Conservation (phyloP, 2,888 invertebrate species). For the Hydraecia micacea region DNA sequence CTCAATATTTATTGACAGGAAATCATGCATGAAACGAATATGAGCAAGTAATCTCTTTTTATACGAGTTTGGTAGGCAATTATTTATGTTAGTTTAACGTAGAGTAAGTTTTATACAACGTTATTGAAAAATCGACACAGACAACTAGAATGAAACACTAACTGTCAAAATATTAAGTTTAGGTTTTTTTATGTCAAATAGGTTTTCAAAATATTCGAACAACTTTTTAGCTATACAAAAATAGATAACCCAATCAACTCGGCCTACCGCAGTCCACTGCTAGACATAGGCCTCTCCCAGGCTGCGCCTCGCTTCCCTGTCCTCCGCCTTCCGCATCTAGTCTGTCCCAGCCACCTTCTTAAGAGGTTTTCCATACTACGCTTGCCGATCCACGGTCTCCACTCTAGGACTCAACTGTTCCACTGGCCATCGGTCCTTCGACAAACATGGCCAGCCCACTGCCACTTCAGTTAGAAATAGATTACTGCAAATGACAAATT, state of each 20-base stretch:
- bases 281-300: too few relatives aligned
- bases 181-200: neutral
- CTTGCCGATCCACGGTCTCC: too few relatives aligned
- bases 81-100: neutral
- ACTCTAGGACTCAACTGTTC: too few relatives aligned
- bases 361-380: too few relatives aligned
- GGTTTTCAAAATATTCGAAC: neutral
- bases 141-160: neutral
- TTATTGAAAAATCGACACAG: neutral
- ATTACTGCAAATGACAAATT: neutral
- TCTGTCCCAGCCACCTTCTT: too few relatives aligned
- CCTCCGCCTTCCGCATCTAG: too few relatives aligned
- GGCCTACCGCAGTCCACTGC: neutral
- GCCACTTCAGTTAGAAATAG: too few relatives aligned
- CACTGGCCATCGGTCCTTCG: too few relatives aligned
- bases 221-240: neutral
- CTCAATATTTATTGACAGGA: conserved; percentile 30
- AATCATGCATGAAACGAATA: conserved; percentile 55
- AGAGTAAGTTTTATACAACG: neutral
- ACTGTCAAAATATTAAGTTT: neutral
- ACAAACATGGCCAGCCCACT: too few relatives aligned
- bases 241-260: neutral
- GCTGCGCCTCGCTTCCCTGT: too few relatives aligned
- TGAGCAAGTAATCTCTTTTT: conserved; percentile 32
- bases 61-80: conserved; percentile 16